Evolutionary conservation across 1,140 invertebrate genomes (phyloP).

Genomic region (Hylaeus anthracinus): DNA sequence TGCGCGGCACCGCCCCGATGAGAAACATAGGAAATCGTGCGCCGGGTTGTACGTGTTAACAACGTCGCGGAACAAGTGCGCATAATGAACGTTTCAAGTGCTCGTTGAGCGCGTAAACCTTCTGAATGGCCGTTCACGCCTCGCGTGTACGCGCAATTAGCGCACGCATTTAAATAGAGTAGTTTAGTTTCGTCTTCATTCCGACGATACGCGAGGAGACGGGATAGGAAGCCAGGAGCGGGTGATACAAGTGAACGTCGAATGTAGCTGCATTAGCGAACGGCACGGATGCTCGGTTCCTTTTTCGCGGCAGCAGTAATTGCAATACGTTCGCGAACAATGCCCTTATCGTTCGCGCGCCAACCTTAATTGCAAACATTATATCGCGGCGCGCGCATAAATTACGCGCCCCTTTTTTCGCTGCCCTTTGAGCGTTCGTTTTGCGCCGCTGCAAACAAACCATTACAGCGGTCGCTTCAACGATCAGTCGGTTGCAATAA

Average conservation of each 20-base stretch:
- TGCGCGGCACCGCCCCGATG: too few species aligned
- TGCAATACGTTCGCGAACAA: conserved; percentile 38
- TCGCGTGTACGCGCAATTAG: conserved; percentile 60
- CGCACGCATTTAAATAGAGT: conserved; percentile 59
- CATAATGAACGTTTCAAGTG: conserved; percentile 60
- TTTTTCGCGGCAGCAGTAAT: conserved; percentile 8
- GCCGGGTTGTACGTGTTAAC: conserved; percentile 43
- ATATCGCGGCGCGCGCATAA: conserved; percentile 11
- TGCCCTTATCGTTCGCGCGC: conserved; percentile 41
- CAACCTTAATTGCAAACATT: conserved; percentile 44
- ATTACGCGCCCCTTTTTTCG: conserved; percentile 24
- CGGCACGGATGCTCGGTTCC: background rate
- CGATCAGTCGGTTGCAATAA: background rate
- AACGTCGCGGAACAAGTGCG: conserved; percentile 58
- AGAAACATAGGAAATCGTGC: too few species aligned
- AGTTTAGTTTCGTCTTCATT: conserved; percentile 58
- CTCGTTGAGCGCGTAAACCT: conserved; percentile 56
- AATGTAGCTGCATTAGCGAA: conserved; percentile 1
- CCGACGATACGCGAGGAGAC: conserved; percentile 5
- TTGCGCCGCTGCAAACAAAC: background rate
- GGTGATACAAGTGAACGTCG: background rate
- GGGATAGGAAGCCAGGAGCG: background rate
- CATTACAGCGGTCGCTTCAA: too few species aligned
- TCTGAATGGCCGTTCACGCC: conserved; percentile 57
- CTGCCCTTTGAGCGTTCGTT: background rate